phyloP scores from a whole-genome alignment of 2,113 vertebrate genomes.

The Eolophus roseicapilla region DNA sequence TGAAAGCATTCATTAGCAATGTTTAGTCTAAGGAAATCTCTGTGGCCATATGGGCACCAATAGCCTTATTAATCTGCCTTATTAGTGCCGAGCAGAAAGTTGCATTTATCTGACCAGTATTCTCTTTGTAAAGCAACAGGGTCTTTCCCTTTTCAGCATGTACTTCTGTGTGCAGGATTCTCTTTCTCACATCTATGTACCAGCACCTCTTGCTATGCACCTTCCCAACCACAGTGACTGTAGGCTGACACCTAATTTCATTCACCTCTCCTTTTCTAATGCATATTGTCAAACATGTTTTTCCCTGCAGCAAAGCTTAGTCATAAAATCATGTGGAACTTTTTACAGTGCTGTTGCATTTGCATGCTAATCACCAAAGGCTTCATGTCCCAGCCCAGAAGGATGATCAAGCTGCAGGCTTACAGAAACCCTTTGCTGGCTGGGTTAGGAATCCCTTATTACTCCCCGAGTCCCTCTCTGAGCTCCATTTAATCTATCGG shows the following conservation, averaged over 20 bases:
- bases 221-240: background rate
- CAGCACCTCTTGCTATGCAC: background rate
- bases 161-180: background rate
- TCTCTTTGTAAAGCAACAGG: background rate
- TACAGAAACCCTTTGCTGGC: background rate
- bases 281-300: constrained; percentile 3
- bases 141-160: background rate
- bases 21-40: constrained; percentile 20
- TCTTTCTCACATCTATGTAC: background rate
- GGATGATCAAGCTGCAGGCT: background rate
- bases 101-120: background rate
- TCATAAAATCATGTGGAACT: constrained; percentile 20
- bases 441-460: constrained; percentile 23
- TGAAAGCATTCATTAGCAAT: background rate
- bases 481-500: constrained; percentile 46
- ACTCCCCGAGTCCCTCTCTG: background rate
- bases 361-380: constrained; percentile 24
- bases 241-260: constrained; percentile 3
- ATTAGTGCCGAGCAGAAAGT: constrained; percentile 16
- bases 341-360: constrained; percentile 17
- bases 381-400: background rate
- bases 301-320: constrained; percentile 15
- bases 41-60: background rate
- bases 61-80: constrained; percentile 27
- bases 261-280: constrained; percentile 32